These are phyloP conservation scores for Saiga tatarica DNA, from an alignment of 2,113 vertebrate species.

Conservation along the genomic window DNA sequence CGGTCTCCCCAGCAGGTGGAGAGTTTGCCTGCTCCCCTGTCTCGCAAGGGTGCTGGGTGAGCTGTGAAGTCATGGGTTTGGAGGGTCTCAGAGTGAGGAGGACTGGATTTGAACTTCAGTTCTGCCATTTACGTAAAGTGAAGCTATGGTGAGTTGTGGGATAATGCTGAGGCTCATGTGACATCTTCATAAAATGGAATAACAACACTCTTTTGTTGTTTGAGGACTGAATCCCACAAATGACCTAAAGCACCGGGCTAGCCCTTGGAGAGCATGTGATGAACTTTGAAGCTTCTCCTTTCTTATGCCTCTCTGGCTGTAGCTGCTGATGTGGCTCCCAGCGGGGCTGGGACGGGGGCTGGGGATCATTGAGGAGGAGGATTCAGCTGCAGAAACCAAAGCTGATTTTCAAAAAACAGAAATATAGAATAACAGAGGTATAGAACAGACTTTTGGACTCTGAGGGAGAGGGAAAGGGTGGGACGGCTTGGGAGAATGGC, in stretches of 20 bases:
- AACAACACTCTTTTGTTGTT: background rate
- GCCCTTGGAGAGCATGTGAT: accelerated
- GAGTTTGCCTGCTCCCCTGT: background rate
- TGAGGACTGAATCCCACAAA: background rate
- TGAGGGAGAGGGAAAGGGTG: too few relatives aligned
- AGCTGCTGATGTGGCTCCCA: background rate
- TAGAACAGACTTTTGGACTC: too few relatives aligned
- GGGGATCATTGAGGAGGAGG: background rate
- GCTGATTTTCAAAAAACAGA: background rate
- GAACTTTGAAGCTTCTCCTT: background rate
- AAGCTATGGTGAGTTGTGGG: background rate
- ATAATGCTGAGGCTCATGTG: too few relatives aligned
- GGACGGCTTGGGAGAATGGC: too few relatives aligned
- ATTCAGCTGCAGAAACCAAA: background rate
- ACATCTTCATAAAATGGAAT: background rate
- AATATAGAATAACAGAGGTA: too few relatives aligned
- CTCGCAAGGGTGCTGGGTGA: accelerated
- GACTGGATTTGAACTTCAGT: background rate
- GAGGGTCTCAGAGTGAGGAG: background rate
- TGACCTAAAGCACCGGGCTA: background rate
- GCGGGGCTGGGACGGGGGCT: background rate
- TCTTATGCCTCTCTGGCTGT: background rate
- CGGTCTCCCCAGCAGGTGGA: accelerated
- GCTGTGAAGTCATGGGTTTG: background rate
- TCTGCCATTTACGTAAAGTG: background rate